phyloP scores from a whole-genome alignment of 2,888 invertebrate genomes.

The Coleophora deauratella region DNA sequence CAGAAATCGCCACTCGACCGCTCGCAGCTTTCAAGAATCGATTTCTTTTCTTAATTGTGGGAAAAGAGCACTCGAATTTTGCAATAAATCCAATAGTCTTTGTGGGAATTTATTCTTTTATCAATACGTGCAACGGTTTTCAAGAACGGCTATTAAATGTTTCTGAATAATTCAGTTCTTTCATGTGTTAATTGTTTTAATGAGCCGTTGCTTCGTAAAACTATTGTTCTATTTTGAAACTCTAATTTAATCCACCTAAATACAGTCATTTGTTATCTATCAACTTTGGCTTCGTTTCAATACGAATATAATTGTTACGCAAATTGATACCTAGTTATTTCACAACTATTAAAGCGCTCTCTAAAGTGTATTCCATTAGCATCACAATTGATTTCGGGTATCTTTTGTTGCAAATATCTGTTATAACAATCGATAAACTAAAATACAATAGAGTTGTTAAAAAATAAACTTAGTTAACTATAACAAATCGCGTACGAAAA shows the following conservation, averaged over 20 bases:
- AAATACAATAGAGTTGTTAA: conserved; percentile 9
- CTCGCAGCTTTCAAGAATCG: conserved; percentile 27
- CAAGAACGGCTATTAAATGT: conserved; percentile 32
- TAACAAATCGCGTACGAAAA: conserved; percentile 13
- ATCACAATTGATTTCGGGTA: conserved; percentile 2
- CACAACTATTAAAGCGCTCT: background rate
- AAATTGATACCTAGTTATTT: conserved; percentile 2
- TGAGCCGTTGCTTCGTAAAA: conserved; percentile 14
- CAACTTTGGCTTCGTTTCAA: background rate
- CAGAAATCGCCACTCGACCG: conserved; percentile 55
- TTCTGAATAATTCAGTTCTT: conserved; percentile 41
- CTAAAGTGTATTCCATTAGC: conserved; percentile 1
- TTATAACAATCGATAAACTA: conserved; percentile 14
- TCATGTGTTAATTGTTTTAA: conserved; percentile 35
- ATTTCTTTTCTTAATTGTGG: conserved; percentile 58
- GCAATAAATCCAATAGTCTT: conserved; percentile 34
- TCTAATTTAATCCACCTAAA: conserved; percentile 2
- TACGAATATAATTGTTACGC: background rate
- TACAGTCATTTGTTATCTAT: conserved; percentile 2
- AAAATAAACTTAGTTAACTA: conserved; percentile 7
- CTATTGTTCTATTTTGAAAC: conserved; percentile 25
- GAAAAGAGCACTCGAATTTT: conserved; percentile 52
- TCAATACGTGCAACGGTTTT: conserved; percentile 21
- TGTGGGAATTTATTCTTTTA: conserved; percentile 49
- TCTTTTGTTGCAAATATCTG: conserved; percentile 3